Base-by-base conservation (phyloP, 2,888 invertebrate genomes). In the Monochamus alternatus region DNA sequence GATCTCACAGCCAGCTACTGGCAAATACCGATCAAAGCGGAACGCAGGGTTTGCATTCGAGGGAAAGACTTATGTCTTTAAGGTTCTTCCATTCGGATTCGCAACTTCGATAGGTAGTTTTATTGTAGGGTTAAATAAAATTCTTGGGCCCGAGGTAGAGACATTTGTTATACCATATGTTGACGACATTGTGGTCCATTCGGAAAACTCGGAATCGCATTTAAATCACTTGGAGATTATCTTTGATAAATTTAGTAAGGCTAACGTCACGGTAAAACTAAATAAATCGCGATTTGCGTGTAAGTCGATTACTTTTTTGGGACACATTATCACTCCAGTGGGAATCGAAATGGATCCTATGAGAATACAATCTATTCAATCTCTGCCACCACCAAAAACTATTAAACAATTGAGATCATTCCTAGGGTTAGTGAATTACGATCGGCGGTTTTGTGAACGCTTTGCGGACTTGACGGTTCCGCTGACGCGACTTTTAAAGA, bases 61-160 rank as follows among this genome's bases (percentile, higher is more conserved):
- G 8, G 63, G 66, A 0, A 22, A 74, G 47, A 74, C 76, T 8
- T 80, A 77, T 68, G 68, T 71, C 5, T 81, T 81, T 38, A 30
- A 47, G 4, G 72, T 68, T 0, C 30, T 81, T 9, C 81, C 80
- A 7, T 81, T 81, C 38, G 81, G 81, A 5, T 38, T 76, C 3
- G n/a, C 73, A 5, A 74, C 74, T 10, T 76, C 76, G 3, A 38
- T 76, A 43, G 69, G 58, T 9, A 66, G 70, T n/a, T 60, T 74
- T 38, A 76, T 74, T 32, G 7, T 47, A 1, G 62, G 74, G 8
- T 47, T 76, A 30, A 71, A 38, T 14, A 59, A 30, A 12, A 65
- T 75, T 38, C 59, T 75, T 14, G 75, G 68, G 4, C 47, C 64
- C 1, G 70, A 70, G 2, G 55, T 60, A 5, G 22, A 64, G 38